Conservation (phyloP, 2,888 invertebrate genomes). For the Leptarthrus brevirostris region DNA sequence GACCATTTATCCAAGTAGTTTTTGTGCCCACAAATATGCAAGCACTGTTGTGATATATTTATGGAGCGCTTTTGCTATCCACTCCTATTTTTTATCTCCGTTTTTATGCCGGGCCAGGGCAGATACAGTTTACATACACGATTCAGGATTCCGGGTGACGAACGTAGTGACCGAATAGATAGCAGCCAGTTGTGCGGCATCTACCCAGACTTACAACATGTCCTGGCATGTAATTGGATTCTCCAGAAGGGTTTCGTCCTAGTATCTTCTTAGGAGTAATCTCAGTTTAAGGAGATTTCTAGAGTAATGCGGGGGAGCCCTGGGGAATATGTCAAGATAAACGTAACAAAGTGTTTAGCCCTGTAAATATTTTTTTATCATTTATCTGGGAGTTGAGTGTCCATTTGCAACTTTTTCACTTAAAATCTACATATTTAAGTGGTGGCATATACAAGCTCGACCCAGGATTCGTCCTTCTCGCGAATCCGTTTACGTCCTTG, state of each 20-base stretch:
- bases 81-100: slow-evolving; percentile 13
- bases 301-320: slow-evolving; percentile 11
- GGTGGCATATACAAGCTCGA: background rate
- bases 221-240: slow-evolving; percentile 35
- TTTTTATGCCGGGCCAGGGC: background rate
- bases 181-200: too few relatives aligned
- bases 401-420: slow-evolving; percentile 49
- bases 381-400: slow-evolving; percentile 39
- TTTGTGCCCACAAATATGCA: slow-evolving; percentile 29
- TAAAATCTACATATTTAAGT: slow-evolving; percentile 37
- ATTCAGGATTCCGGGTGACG: slow-evolving; percentile 29
- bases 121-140: background rate
- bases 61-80: slow-evolving; percentile 10
- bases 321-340: slow-evolving; percentile 49
- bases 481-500: slow-evolving; percentile 15
- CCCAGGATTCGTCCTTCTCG: slow-evolving; percentile 1
- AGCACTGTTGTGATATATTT: slow-evolving; percentile 29
- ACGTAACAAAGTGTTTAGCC: slow-evolving; percentile 35
- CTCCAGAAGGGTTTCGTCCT: slow-evolving; percentile 20
- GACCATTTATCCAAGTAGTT: slow-evolving; percentile 33
- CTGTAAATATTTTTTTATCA: slow-evolving; percentile 48
- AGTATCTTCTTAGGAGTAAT: slow-evolving; percentile 15
- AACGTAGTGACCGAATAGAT: slow-evolving; percentile 34
- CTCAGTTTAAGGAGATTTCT: slow-evolving; percentile 26
- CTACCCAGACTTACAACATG: background rate